Evolutionary conservation across 1,140 invertebrate genomes (phyloP).

Genomic region (Drosophila azteca): DNA sequence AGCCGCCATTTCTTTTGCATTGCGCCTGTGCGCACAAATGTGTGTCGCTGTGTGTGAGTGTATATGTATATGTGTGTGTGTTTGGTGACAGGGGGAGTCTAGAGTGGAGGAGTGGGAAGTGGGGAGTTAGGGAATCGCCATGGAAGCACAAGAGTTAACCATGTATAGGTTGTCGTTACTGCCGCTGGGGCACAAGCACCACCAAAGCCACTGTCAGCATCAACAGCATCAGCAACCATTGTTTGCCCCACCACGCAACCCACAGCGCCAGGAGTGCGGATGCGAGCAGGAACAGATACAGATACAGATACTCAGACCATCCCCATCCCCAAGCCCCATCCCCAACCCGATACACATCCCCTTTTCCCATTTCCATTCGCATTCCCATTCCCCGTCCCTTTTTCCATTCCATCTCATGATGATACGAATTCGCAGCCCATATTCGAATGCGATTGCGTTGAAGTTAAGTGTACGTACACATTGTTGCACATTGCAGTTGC

Average conservation of each 20-base stretch:
- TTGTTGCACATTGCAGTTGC: conserved; percentile 6
- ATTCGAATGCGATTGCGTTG: conserved; percentile 55
- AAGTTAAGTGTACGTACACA: conserved; percentile 16
- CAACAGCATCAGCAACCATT: conserved; percentile 60
- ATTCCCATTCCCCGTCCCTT: conserved; percentile 1
- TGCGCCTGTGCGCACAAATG: conserved; percentile 73
- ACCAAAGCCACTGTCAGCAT: conserved; percentile 61
- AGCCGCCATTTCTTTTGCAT: conserved; percentile 73
- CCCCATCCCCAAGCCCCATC: background rate
- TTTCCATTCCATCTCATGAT: conserved; percentile 9
- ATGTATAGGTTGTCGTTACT: conserved; percentile 51
- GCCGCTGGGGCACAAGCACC: conserved; percentile 26
- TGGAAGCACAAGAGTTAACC: conserved; percentile 59
- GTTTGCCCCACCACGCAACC: conserved; percentile 63
- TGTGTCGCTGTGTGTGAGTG: conserved; percentile 13
- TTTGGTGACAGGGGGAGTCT: conserved; percentile 11
- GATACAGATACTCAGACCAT: conserved; percentile 18
- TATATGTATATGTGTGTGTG: conserved; percentile 16
- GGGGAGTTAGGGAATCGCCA: conserved; percentile 42
- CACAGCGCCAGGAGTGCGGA: conserved; percentile 22
- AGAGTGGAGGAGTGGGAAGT: background rate
- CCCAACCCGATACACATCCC: conserved; percentile 7
- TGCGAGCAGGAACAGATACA: conserved; percentile 8
- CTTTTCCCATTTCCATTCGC: conserved; percentile 5
- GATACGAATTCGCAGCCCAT: conserved; percentile 40